Evolutionary conservation across 2,113 vertebrate species (phyloP), one percentile per base, ranked within the genome.

Genomic region (Triplophysa tibetana): DNA sequence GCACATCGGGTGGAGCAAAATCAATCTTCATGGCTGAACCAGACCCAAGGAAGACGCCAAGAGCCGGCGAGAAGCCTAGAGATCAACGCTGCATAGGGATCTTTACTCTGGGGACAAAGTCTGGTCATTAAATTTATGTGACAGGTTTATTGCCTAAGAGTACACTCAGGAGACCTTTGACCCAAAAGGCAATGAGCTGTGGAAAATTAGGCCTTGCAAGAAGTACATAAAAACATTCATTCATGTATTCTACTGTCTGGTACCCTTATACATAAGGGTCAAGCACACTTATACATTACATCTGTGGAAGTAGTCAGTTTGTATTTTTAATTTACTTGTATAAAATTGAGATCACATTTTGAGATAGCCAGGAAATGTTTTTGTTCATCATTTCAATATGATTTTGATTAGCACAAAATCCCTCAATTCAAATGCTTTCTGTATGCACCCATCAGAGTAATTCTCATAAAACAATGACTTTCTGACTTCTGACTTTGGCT

Each of bases 1-100:
- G 94, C 48, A 94, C 0, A 0, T 77, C 72, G 26, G 88, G 0
- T 0, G 95, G 94, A 0, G 95, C 94, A 17, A 96, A 95, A 54
- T 91, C 14, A 62, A 97, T 79, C 89, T 89, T 93, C 94, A 95
- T 95, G 72, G 64, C 81, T 75, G 41, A 68, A 58, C 72, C 21
- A 29, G 78, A 58, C 26, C 21, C 17, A 10, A 61, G 4, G 54
- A 62, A 38, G 8, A 75, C 38, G 10, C 1, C 10, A 4, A 69
- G 76, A 50, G 78, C 76, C 72, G 77, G 45, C 65, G 64, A 48
- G 45, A 65, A 77, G 23, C 24, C 17, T 50, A 23, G 63, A 16
- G 41, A 64, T n/a, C 48, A 23, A 50, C 67, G 21, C 33, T 29
- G 10, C 12, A 45, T 8, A 21, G 21, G 56, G 61, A n/a, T 33